phyloP scores from a whole-genome alignment of 1,140 invertebrate species.

The Sipha flava region DNA sequence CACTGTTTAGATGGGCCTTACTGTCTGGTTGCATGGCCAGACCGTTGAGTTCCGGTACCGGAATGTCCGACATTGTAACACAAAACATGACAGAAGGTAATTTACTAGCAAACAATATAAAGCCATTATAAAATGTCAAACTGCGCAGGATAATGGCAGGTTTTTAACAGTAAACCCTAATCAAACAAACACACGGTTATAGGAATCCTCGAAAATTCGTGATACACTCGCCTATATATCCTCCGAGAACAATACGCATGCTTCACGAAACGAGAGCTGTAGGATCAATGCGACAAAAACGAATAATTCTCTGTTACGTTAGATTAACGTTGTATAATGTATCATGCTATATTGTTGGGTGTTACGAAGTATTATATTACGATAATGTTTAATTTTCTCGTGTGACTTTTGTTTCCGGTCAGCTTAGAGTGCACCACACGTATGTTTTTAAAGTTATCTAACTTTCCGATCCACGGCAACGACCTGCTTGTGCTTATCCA shows the following conservation, averaged over 20 bases:
- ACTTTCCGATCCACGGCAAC: too few relatives aligned
- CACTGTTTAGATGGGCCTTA: conserved; percentile 15
- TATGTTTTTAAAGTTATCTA: too few relatives aligned
- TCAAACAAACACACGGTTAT: not conserved
- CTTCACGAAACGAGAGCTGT: not conserved
- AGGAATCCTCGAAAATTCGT: not conserved
- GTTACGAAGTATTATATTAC: too few relatives aligned
- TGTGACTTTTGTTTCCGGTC: too few relatives aligned
- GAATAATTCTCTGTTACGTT: too few relatives aligned
- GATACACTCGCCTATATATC: too few relatives aligned
- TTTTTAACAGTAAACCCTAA: not conserved
- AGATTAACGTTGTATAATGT: too few relatives aligned
- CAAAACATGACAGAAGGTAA: conserved; percentile 19
- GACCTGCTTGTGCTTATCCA: too few relatives aligned
- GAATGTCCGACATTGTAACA: not conserved
- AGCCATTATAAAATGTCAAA: not conserved
- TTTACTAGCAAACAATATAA: not conserved
- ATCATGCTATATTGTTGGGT: too few relatives aligned
- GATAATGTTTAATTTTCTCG: too few relatives aligned
- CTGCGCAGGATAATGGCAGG: not conserved
- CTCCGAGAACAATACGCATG: not conserved
- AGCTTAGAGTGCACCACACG: too few relatives aligned
- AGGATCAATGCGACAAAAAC: not conserved
- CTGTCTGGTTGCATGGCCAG: conserved; percentile 17
- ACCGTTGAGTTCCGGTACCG: not conserved